Conservation (phyloP, 2,113 vertebrate genomes). For the Pangasianodon hypophthalmus region DNA sequence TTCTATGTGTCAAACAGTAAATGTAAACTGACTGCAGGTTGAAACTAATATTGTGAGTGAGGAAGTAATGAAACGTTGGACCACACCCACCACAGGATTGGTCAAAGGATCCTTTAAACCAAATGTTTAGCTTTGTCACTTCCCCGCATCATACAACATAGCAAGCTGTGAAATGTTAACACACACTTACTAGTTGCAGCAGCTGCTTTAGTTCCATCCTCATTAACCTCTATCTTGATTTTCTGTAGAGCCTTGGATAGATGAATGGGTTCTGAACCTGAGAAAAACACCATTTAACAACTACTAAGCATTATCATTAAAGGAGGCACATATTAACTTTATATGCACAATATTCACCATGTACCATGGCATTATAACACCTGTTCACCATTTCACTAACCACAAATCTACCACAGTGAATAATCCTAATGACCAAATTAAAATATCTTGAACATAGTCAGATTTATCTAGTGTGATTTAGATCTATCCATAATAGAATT, state of each 20-base stretch:
- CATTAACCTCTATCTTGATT: conserved; percentile 92
- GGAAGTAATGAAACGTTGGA: too few relatives aligned
- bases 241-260: conserved; percentile 90
- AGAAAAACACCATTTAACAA: conserved; percentile 42
- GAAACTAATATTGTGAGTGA: too few relatives aligned
- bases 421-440: background rate
- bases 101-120: too few relatives aligned
- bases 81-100: too few relatives aligned
- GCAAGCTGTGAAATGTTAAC: background rate
- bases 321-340: background rate
- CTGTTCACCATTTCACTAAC: background rate
- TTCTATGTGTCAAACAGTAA: too few relatives aligned
- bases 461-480: background rate
- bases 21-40: too few relatives aligned
- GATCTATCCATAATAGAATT: background rate
- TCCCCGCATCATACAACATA: background rate
- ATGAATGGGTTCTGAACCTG: conserved; percentile 82
- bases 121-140: background rate
- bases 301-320: background rate
- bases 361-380: background rate
- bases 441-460: background rate
- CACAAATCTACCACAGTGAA: background rate
- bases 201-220: conserved; percentile 94
- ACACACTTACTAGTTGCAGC: conserved; percentile 85
- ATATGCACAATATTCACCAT: background rate